Conservation (phyloP, 1,140 invertebrate genomes). For the Brachionus asplanchnoidis region DNA sequence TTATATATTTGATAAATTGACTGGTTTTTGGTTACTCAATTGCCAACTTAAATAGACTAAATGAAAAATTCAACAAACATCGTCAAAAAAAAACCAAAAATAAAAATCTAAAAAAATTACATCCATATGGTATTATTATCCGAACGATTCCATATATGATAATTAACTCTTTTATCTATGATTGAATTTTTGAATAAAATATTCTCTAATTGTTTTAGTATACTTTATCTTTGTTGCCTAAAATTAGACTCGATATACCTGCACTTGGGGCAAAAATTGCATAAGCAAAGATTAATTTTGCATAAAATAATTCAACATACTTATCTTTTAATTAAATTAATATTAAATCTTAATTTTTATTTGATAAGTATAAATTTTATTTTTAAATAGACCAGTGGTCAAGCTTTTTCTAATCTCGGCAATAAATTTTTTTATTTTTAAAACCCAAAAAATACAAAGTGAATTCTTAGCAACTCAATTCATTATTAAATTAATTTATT, state of each 20-base stretch:
- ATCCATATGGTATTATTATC: not conserved
- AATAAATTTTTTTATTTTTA: not conserved
- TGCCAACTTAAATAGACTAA: not conserved
- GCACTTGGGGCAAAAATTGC: not conserved
- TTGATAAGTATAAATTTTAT: no score
- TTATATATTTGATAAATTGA: no score
- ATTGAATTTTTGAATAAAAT: not conserved
- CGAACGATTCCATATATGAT: not conserved
- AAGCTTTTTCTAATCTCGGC: no score
- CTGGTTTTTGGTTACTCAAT: no score
- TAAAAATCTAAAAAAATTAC: not conserved
- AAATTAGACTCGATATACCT: not conserved
- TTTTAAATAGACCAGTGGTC: no score
- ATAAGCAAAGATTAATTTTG: not conserved
- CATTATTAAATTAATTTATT: no score
- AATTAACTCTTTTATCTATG: not conserved
- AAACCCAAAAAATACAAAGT: no score
- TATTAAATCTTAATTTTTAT: no score
- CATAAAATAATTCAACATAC: not conserved
- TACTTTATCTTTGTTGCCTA: not conserved
- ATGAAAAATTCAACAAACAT: not conserved
- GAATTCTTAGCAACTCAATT: no score
- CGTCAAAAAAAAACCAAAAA: not conserved
- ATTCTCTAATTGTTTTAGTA: not conserved
- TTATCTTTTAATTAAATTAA: not conserved